Conservation (phyloP, 2,113 vertebrate genomes). For the Erinaceus europaeus region DNA sequence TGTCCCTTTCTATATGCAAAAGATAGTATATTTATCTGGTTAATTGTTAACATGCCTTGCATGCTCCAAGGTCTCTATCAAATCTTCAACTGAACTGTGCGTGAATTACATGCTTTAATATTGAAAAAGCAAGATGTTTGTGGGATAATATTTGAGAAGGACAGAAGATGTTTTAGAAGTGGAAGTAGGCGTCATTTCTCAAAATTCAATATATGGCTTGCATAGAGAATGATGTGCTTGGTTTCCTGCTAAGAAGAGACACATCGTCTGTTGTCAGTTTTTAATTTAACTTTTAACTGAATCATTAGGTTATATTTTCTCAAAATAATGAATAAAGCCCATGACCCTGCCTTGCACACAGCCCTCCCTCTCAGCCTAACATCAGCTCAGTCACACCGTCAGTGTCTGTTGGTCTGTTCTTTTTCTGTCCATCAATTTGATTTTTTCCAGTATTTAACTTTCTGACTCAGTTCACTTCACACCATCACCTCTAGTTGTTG, state of each 20-base stretch:
- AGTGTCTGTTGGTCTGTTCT: too few species aligned
- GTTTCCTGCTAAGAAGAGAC: not conserved
- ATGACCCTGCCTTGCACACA: too few species aligned
- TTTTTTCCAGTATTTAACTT: too few species aligned
- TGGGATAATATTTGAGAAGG: not conserved
- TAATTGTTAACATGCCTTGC: not conserved
- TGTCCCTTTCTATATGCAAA: not conserved
- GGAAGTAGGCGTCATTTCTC: constrained; percentile 25
- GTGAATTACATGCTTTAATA: not conserved
- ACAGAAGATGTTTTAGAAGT: not conserved
- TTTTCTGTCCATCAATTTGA: too few species aligned
- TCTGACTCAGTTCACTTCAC: too few species aligned
- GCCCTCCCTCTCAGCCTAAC: too few species aligned
- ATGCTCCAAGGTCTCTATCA: not conserved
- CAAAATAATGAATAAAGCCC: too few species aligned
- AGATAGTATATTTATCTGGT: not conserved
- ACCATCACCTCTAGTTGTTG: too few species aligned
- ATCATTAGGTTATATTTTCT: too few species aligned
- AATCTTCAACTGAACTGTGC: not conserved
- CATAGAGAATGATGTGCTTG: not conserved
- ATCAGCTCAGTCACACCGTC: too few species aligned
- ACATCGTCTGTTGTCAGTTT: too few species aligned
- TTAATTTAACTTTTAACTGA: too few species aligned
- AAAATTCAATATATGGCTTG: not conserved
- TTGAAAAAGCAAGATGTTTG: not conserved